Conservation (phyloP, 2,113 vertebrate genomes). For the Ochotona princeps region DNA sequence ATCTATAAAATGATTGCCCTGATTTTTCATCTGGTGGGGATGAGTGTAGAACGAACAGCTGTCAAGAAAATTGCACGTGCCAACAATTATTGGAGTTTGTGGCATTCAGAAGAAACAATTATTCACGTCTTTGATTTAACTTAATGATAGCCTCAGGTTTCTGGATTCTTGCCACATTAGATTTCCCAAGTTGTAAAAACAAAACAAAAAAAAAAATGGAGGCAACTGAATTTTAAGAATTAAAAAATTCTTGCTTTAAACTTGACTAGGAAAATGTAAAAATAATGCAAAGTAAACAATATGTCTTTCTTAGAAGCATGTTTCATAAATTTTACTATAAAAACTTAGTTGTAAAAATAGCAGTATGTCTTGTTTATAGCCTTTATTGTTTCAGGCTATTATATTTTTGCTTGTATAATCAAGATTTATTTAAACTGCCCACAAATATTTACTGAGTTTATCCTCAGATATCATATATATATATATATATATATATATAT, state of each 20-base stretch:
- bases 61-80: constrained; percentile 26
- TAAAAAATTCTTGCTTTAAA: not conserved
- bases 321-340: not conserved
- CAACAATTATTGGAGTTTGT: not conserved
- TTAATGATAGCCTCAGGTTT: constrained; percentile 34
- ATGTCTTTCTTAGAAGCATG: not conserved
- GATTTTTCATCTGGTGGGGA: not conserved
- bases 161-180: not conserved
- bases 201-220: not conserved
- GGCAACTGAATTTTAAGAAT: constrained; percentile 22
- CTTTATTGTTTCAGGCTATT: constrained; percentile 27
- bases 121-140: constrained; percentile 19
- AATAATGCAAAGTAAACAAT: not conserved
- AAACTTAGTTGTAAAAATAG: constrained; percentile 24
- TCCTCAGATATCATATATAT: not conserved
- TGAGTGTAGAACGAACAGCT: not conserved
- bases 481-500: not conserved
- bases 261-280: not conserved
- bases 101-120: not conserved
- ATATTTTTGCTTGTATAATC: constrained; percentile 34
- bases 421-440: not conserved
- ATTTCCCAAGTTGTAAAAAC: constrained; percentile 1
- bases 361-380: not conserved
- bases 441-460: not conserved
- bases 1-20: not conserved